Evolutionary conservation across 2,113 vertebrate species (phyloP), one percentile per base, ranked within the genome.

Genomic region (Periophthalmodon schlosseri): DNA sequence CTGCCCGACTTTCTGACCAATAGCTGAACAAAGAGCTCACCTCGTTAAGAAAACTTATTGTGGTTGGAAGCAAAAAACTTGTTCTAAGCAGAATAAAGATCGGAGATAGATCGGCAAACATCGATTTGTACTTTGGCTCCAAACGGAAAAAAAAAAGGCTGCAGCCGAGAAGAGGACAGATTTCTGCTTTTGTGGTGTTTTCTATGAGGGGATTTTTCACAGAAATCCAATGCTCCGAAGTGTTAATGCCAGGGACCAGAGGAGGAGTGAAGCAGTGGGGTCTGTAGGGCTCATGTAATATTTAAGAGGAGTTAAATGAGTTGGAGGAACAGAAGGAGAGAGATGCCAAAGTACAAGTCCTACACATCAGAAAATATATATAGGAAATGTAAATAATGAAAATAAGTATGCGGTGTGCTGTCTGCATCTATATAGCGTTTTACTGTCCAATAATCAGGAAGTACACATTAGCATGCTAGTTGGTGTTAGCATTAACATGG

Each of bases 221-320:
- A 39, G 63, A 65, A 65, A 65, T 65, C 63, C 63, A 63, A 63
- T 63, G 60, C 15, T 18, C 24, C 28, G 24, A 63, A 63, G 60
- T 34, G 33, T 65, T n/a, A 44, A 44, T 65, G 63, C 16, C 63
- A 65, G 63, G 9, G 15, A 9, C 10, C 33, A 13, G 63, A n/a
- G 36, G 33, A 18, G 18, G 3, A 39, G 33, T 13, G 63, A 36
- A 8, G 63, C 63, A 12, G 63, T 39, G 58, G 58, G 28, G 15
- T 33, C 28, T 28, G 60, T 3, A 8, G 15, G 15, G 60, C 60
- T 65, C 63, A 65, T 65, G 33, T 65, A 65, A 65, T 65, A 65
- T 65, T 65, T n/a, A 65, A 39, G 63, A 44, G 16, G 28, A 64
- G 34, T 18, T 44, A n/a, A 65, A 39, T 39, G 18, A 21, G 63